Evolutionary conservation across 2,113 vertebrate species (phyloP).

Genomic region (Mirza zaza): DNA sequence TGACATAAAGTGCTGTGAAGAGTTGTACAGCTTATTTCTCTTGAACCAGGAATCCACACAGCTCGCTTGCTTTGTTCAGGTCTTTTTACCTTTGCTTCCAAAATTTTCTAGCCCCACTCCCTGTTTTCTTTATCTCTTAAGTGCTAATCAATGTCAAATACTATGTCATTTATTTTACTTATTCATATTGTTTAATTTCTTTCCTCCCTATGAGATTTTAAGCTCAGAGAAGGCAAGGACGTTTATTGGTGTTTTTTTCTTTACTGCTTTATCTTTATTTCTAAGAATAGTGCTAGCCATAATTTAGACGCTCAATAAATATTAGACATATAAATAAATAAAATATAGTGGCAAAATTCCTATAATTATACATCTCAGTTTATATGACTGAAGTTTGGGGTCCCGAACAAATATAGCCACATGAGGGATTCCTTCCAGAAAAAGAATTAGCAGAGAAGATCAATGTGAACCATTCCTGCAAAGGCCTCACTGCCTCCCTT

Average conservation of each 20-base stretch:
- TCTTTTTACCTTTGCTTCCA: neutral
- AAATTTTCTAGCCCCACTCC: neutral
- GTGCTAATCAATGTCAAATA: neutral
- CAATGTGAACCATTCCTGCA: neutral
- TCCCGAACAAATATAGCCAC: neutral
- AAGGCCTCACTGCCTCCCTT: fast-evolving
- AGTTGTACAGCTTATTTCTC: neutral
- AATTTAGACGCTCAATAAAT: neutral
- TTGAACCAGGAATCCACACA: neutral
- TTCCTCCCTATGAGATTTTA: neutral
- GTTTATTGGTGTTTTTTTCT: neutral
- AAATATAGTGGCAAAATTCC: neutral
- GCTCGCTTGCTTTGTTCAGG: neutral
- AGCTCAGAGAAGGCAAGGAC: neutral
- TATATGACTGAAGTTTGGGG: neutral
- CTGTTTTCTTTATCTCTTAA: neutral
- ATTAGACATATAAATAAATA: neutral
- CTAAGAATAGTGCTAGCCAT: neutral
- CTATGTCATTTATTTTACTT: neutral
- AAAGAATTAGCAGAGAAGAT: neutral
- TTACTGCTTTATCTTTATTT: neutral
- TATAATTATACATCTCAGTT: neutral
- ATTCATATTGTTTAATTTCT: neutral
- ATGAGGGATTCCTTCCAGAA: neutral
- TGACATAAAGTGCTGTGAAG: neutral